Evolutionary conservation across 2,888 invertebrate genomes (phyloP).

Genomic region (Drosophila lutescens): DNA sequence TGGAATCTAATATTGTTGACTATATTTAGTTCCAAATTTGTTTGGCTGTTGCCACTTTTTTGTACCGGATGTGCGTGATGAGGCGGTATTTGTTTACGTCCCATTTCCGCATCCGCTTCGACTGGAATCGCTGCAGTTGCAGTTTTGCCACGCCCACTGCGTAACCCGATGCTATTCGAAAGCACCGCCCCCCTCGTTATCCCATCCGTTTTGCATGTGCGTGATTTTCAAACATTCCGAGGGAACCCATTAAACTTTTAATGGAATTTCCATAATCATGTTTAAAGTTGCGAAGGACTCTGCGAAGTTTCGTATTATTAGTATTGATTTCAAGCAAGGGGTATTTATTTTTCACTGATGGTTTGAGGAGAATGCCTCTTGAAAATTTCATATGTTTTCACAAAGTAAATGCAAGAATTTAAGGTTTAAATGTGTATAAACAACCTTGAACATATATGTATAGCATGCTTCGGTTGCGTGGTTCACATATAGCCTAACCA

Average conservation of each 20-base stretch:
- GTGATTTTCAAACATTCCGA: conserved; percentile 72
- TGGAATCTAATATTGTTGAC: neutral
- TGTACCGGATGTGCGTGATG: conserved; percentile 64
- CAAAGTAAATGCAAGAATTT: too few relatives aligned
- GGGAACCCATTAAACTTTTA: conserved; percentile 64
- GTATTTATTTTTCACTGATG: neutral
- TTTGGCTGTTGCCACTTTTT: conserved; percentile 39
- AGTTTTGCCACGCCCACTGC: conserved; percentile 30
- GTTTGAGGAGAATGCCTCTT: too few relatives aligned
- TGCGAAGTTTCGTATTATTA: neutral
- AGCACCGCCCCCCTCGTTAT: neutral
- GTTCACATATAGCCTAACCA: neutral
- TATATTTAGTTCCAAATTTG: conserved; percentile 15
- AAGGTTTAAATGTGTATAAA: too few relatives aligned
- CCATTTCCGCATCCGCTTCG: conserved; percentile 69
- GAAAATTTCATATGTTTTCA: too few relatives aligned
- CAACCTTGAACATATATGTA: neutral
- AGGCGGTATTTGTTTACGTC: conserved; percentile 69
- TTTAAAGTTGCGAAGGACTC: conserved; percentile 51
- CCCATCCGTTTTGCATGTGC: conserved; percentile 47
- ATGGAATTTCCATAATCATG: conserved; percentile 75
- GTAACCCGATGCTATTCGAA: conserved; percentile 54
- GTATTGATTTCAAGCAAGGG: conserved; percentile 20
- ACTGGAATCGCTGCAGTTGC: conserved; percentile 48
- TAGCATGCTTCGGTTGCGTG: neutral